phyloP scores from a whole-genome alignment of 2,888 invertebrate species.

The Cephus rjabovi region DNA sequence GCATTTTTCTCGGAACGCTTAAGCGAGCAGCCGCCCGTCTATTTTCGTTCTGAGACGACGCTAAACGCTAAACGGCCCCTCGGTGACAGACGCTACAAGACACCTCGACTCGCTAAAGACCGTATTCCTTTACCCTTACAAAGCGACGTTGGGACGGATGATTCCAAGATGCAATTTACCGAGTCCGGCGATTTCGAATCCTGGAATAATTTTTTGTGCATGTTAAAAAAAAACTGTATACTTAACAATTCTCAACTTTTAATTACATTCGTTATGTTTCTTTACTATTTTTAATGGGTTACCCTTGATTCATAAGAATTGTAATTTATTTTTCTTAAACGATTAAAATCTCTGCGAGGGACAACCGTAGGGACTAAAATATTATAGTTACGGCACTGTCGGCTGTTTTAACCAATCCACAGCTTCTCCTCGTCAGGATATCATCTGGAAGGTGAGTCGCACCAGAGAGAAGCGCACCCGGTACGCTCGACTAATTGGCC shows the following conservation, averaged over 20 bases:
- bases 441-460: conserved; percentile 63
- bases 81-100: conserved; percentile 40
- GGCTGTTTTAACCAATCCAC: conserved; percentile 40
- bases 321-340: background rate
- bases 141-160: background rate
- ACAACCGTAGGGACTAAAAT: background rate
- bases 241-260: background rate
- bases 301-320: background rate
- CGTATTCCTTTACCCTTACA: background rate
- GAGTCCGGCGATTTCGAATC: background rate
- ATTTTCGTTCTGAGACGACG: conserved; percentile 35
- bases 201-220: background rate
- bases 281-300: background rate
- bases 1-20: conserved; percentile 56
- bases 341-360: background rate
- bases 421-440: conserved; percentile 43
- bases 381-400: conserved; percentile 36
- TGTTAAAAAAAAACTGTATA: background rate
- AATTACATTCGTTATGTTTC: background rate
- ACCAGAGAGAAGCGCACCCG: conserved; percentile 58
- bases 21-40: conserved; percentile 27
- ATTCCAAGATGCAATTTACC: background rate
- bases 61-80: conserved; percentile 40
- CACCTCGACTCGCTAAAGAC: conserved; percentile 20
- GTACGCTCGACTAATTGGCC: conserved; percentile 65